Evolutionary conservation across 2,888 invertebrate genomes (phyloP).

Genomic region (Graphium colonna): DNA sequence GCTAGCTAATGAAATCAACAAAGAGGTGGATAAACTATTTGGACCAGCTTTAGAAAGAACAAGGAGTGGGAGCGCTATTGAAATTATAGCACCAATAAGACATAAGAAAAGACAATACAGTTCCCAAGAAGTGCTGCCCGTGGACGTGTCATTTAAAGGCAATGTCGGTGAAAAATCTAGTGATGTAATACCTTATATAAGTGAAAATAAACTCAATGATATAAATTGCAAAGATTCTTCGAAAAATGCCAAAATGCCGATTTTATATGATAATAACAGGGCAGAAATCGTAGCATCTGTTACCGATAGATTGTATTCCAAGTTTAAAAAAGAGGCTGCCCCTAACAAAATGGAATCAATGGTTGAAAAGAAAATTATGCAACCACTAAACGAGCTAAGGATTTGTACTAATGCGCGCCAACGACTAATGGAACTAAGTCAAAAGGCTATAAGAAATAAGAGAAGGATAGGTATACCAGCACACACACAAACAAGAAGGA

Average conservation of each 20-base stretch:
- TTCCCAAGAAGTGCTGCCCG: constrained; percentile 67
- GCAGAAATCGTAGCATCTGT: constrained; percentile 86
- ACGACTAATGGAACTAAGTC: constrained; percentile 79
- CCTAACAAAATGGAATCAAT: constrained; percentile 60
- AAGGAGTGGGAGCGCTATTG: constrained; percentile 64
- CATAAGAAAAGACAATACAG: constrained; percentile 65
- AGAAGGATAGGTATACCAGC: constrained; percentile 72
- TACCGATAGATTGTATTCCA: constrained; percentile 83
- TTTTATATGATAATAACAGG: constrained; percentile 73
- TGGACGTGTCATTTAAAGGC: constrained; percentile 39
- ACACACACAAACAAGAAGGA: constrained; percentile 79
- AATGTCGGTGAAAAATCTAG: constrained; percentile 30
- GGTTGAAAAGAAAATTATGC: constrained; percentile 63
- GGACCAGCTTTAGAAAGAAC: constrained; percentile 64
- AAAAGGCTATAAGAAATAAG: constrained; percentile 77
- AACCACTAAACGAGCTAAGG: constrained; percentile 73
- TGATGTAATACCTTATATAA: constrained; percentile 41
- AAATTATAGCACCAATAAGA: constrained; percentile 58
- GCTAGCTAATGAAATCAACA: constrained; percentile 55
- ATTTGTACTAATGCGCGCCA: constrained; percentile 81
- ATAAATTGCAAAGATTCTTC: constrained; percentile 35
- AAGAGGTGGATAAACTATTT: constrained; percentile 67
- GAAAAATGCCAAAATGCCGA: constrained; percentile 47
- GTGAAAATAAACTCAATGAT: constrained; percentile 40
- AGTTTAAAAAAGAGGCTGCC: constrained; percentile 74